These are phyloP conservation scores for Galeopsomyia nigrocyanea DNA, from an alignment of 2,888 invertebrate species.

Conservation along the genomic window DNA sequence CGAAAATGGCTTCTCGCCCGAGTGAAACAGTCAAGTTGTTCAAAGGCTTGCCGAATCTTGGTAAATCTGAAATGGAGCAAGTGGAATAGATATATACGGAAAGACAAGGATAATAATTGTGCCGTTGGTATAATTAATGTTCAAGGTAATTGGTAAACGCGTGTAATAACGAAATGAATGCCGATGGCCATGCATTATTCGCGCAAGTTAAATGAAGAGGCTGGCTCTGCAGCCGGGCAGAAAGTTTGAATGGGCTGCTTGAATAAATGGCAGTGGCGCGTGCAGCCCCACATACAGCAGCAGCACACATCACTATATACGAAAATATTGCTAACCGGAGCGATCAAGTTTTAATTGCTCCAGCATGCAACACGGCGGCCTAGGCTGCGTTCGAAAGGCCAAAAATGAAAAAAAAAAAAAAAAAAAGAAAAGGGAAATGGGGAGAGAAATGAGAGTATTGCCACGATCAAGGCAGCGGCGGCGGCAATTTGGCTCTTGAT, in stretches of 20 bases:
- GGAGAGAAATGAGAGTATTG: conserved; percentile 8
- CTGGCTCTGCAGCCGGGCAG: no score
- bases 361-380: conserved; percentile 35
- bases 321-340: conserved; percentile 37
- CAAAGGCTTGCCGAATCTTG: conserved; percentile 65
- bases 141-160: no score
- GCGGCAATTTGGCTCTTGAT: no score
- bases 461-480: not conserved
- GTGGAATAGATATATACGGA: no score
- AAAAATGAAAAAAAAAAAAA: conserved; percentile 54
- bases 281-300: no score
- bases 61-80: conserved; percentile 63
- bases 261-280: no score
- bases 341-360: conserved; percentile 44
- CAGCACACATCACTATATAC: not conserved
- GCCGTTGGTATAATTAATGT: no score
- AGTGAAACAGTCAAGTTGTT: conserved; percentile 67
- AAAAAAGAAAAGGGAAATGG: conserved; percentile 6
- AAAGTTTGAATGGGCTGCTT: no score
- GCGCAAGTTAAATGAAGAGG: no score
- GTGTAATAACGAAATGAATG: no score
- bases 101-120: no score
- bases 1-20: conserved; percentile 66
- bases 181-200: no score
- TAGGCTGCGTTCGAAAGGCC: conserved; percentile 66